Base-by-base conservation (phyloP, 1,140 invertebrate genomes). In the Diachasma alloeum region DNA sequence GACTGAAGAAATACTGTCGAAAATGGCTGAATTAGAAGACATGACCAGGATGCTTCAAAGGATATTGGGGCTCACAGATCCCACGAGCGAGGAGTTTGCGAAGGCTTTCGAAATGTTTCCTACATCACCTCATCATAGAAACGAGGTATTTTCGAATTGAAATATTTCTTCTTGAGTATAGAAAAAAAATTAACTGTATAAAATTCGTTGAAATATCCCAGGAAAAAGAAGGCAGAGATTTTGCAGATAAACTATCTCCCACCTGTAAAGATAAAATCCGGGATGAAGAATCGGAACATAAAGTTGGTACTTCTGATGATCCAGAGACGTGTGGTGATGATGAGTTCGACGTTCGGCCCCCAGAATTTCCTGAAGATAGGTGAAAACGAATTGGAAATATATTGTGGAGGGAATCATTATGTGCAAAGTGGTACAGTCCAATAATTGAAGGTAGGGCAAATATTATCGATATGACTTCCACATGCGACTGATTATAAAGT, bases 301-400 rank as follows among this genome's bases (percentile, higher is more conserved):
- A 68, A 68, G 4, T 68, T 39, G n/a, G 9, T 68, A 37, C 26
- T 17, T 17, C 11, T 17, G n/a, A 39, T 72, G 66, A 53, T 72
- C 13, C 39, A 42, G 31, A 31, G n/a, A 11, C 19, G 8, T 39
- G 5, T 15, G 48, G 71, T 15, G 70, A 82, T 39, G 68, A 86
- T 53, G 68, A 68, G 19, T 85, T 87, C 11, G 83, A 83, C 9
- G 74, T 84, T 17, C 83, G 83, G 8, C 80, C 82, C 69, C 77
- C 81, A 19, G 82, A 84, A 22, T 86, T 86, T 78, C 82, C 83
- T 0, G 87, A 88, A 78, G 87, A 88, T 78, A 84, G 84, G 87
- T 87, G 24, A 2, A 26, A 19, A 10, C 11, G 5, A 67, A 24
- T 72, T 48, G 9, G 4, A 72, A 63, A 15, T 42, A 4, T n/a